A percentile compares a stretch with the other conserved stretches of the same genome.
These are phyloP conservation scores for Hydra vulgaris DNA, from an alignment of 30 jellyfish, hydroid and myxozoan genomes.

Conservation along the genomic window DNA sequence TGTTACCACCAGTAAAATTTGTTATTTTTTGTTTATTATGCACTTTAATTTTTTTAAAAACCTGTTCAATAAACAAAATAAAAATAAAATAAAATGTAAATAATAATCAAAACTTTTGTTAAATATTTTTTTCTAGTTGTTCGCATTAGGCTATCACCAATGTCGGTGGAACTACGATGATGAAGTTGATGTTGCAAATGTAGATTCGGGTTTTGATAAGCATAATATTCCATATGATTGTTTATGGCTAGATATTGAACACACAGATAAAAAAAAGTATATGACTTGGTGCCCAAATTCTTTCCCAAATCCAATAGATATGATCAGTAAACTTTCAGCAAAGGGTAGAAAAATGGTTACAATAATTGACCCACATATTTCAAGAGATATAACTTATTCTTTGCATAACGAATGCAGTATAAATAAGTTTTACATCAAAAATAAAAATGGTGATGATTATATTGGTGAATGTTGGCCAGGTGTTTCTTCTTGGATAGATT, in stretches of 20 bases:
- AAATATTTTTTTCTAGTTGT: slow-evolving; percentile 32
- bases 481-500: slow-evolving; percentile 64
- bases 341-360: slow-evolving; percentile 91
- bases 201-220: slow-evolving; percentile 41
- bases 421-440: slow-evolving; percentile 46
- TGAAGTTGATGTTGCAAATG: slow-evolving; percentile 53
- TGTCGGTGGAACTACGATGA: slow-evolving; percentile 89
- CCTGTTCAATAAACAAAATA: background rate
- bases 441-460: slow-evolving; percentile 43
- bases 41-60: background rate
- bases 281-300: slow-evolving; percentile 76
- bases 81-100: too few species aligned
- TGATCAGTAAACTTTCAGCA: slow-evolving; percentile 58
- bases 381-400: slow-evolving; percentile 42
- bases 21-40: background rate
- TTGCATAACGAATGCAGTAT: slow-evolving; percentile 65
- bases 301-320: slow-evolving; percentile 57
- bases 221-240: slow-evolving; percentile 64
- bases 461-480: slow-evolving; percentile 99
- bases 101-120: background rate
- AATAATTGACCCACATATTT: slow-evolving; percentile 85
- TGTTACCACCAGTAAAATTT: slow-evolving; percentile 69
- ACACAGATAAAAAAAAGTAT: slow-evolving; percentile 63
- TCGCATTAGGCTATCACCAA: slow-evolving; percentile 67
- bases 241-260: slow-evolving; percentile 81